These are phyloP conservation scores for Lepeophtheirus nordmannii DNA, from an alignment of 2,888 invertebrate genomes.

Conservation along the genomic window DNA sequence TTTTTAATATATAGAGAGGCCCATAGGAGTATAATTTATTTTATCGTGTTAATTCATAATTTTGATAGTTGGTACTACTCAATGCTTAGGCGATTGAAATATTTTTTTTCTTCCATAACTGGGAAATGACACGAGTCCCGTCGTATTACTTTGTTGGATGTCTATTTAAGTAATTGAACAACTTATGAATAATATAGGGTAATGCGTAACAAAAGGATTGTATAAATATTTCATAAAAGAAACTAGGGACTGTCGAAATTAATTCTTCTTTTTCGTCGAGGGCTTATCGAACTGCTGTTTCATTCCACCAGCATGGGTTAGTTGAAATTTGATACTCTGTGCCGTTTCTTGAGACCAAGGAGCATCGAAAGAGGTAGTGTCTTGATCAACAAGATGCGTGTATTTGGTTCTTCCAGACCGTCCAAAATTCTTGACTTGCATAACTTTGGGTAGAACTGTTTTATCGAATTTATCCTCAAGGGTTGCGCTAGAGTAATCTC, in stretches of 20 bases:
- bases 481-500: slow-evolving; percentile 88
- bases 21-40: too few relatives aligned
- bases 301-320: slow-evolving; percentile 76
- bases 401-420: slow-evolving; percentile 96
- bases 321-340: slow-evolving; percentile 69
- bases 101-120: too few relatives aligned
- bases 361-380: slow-evolving; percentile 92
- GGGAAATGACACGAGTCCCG: too few relatives aligned
- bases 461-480: slow-evolving; percentile 99
- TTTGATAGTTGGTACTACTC: too few relatives aligned
- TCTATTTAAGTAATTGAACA: too few relatives aligned
- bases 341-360: slow-evolving; percentile 88
- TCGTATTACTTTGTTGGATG: too few relatives aligned
- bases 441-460: slow-evolving; percentile 87
- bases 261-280: slow-evolving; percentile 43
- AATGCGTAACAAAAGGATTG: too few relatives aligned
- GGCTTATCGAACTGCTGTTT: slow-evolving; percentile 84
- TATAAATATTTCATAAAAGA: too few relatives aligned
- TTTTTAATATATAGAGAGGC: too few relatives aligned
- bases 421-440: slow-evolving; percentile 89
- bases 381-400: slow-evolving; percentile 96
- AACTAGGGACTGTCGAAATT: not conserved
- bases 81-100: too few relatives aligned
- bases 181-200: too few relatives aligned
- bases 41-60: too few relatives aligned